phyloP scores from a whole-genome alignment of 1,140 invertebrate species.

The Drosophila kanapiae region DNA sequence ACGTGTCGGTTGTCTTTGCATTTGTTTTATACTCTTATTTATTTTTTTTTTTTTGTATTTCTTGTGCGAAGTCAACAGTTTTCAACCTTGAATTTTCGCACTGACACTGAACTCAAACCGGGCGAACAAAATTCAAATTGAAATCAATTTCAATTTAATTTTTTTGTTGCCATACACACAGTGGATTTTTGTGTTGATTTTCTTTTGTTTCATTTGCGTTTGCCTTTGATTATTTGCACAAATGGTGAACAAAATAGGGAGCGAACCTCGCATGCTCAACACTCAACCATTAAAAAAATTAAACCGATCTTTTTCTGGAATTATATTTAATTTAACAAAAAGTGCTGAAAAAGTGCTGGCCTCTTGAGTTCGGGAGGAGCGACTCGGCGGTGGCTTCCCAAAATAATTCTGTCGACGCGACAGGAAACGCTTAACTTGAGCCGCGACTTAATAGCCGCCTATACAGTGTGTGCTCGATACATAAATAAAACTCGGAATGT shows the following conservation, averaged over 20 bases:
- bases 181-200: conserved; percentile 34
- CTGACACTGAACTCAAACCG: conserved; percentile 71
- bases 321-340: conserved; percentile 28
- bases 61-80: conserved; percentile 52
- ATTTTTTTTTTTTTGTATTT: conserved; percentile 24
- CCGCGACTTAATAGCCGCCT: conserved; percentile 45
- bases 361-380: conserved; percentile 1
- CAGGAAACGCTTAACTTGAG: conserved; percentile 54
- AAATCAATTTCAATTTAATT: conserved; percentile 80
- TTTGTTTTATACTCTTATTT: conserved; percentile 22
- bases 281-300: not conserved
- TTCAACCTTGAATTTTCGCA: conserved; percentile 74
- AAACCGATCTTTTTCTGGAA: conserved; percentile 6
- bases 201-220: conserved; percentile 38
- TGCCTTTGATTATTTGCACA: conserved; percentile 66
- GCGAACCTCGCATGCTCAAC: not conserved
- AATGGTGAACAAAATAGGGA: conserved; percentile 39
- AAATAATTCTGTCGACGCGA: conserved; percentile 33
- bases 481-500: conserved; percentile 56
- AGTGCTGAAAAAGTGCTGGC: not conserved
- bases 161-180: conserved; percentile 50
- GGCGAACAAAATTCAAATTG: conserved; percentile 74
- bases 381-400: conserved; percentile 9
- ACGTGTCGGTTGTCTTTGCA: conserved; percentile 18
- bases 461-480: conserved; percentile 46